Evolutionary conservation across 2,888 invertebrate species (phyloP), one percentile per base, ranked within the genome.

Genomic region (Rhingia rostrata): DNA sequence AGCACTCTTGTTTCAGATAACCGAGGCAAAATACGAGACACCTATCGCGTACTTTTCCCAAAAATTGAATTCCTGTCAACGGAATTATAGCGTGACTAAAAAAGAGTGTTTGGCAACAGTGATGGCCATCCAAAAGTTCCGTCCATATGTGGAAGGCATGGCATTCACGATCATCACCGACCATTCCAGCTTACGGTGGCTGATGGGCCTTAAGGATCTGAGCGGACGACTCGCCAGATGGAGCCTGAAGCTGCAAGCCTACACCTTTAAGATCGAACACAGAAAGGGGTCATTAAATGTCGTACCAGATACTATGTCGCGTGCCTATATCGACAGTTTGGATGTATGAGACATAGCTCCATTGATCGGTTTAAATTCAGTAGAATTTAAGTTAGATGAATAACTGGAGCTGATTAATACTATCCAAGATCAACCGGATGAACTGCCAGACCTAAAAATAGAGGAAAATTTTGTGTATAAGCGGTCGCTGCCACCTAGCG

Each of bases 221-320:
- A 73, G 77, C 22, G 88, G 88, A 3, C 67, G 87, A 43, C 60
- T 89, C 33, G 88, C 88, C 2, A 33, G 88, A 4, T 89, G 86
- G 86, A 73, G 79, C 1, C 14, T 86, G 3, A 63, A 77, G 33
- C 22, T 86, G 2, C 86, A 86, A 54, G 80, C 47, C 80, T 89
- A 63, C 61, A 77, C 77, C 84, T 33, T 69, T 64, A 12, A 53
- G 0, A 81, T 86, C 3, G 78, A 83, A 6, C 88, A 89, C 66
- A 77, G 89, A n/a, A 88, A 86, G 54, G 88, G 88, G 0, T 80
- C 81, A 0, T 14, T 56, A 9, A 67, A 58, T 14, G 33, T 75
- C 4, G 58, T 61, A 0, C 60, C 54, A 7, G 60, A 69, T 14
- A 32, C 35, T 0, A 22, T 60, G 10, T 69, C 60, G 0, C 22